phyloP scores from a whole-genome alignment of 2,888 invertebrate species.

The Pterostichus niger region DNA sequence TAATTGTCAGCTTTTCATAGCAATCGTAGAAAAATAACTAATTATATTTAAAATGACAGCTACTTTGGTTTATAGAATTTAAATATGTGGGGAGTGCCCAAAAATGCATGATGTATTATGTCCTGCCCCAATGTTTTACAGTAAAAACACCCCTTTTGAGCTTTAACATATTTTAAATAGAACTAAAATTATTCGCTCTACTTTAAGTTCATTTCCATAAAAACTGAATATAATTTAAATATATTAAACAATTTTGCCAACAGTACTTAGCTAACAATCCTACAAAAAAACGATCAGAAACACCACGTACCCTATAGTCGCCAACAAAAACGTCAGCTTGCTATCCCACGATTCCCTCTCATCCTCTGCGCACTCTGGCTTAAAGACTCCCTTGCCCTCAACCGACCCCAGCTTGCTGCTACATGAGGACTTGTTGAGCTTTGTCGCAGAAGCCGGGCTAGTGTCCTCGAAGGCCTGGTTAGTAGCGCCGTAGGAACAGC shows the following conservation, averaged over 20 bases:
- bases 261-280: not conserved
- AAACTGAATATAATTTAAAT: not conserved
- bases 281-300: not conserved
- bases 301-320: slow-evolving; percentile 87
- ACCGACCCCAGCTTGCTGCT: slow-evolving; percentile 83
- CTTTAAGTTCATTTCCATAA: not conserved
- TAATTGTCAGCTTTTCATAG: too few relatives aligned
- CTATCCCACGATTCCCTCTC: slow-evolving; percentile 96
- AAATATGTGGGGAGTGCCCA: too few relatives aligned
- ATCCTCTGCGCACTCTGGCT: slow-evolving; percentile 84
- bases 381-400: slow-evolving; percentile 83
- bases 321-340: slow-evolving; percentile 93
- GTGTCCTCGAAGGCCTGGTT: slow-evolving; percentile 89
- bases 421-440: slow-evolving; percentile 74
- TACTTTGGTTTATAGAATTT: too few relatives aligned
- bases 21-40: too few relatives aligned
- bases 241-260: not conserved
- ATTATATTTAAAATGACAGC: too few relatives aligned
- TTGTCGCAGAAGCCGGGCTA: slow-evolving; percentile 76
- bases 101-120: too few relatives aligned
- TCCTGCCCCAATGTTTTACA: too few relatives aligned
- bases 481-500: slow-evolving; percentile 90
- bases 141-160: too few relatives aligned
- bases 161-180: too few relatives aligned
- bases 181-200: not conserved